Evolutionary conservation across 2,797 vertebrate species (phyloP), one percentile per base, ranked within the genome.

Genomic region (Corythornis leucogaster): DNA sequence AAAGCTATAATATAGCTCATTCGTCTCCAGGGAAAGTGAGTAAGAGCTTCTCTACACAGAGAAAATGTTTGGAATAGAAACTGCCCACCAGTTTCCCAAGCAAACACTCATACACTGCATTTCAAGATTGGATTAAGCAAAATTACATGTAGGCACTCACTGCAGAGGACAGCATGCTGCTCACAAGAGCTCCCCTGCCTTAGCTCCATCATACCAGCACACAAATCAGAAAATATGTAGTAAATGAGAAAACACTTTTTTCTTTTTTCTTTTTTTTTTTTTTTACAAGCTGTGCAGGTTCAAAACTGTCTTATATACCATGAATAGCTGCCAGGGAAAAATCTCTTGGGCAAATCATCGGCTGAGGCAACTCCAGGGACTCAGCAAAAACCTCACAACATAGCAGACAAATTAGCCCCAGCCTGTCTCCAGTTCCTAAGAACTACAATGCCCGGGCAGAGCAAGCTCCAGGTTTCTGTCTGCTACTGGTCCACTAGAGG

Each of bases 401-500:
- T 1, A 74, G 28, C 61, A 79, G 55, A 59, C 18, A 67, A 46
- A 77, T 43, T 61, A 15, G 33, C 24, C 61, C 38, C 57, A 84
- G 69, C 14, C 75, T 31, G 46, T 43, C 62, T 78, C 33, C 42
- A 18, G 3, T 43, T 77, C 43, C 14, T 21, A 33, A 73, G 18
- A 91, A 48, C 63, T 76, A 22, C 48, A 79, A 16, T 10, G 9
- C 25, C 58, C 48, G 20, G 20, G 22, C 3, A 6, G 87, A 83
- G 28, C 8, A 2, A 4, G 5, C 48, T 73, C 55, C 67, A 67
- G 14, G n/a, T 63, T 86, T 78, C 70, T 83, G 51, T 69, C 66
- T 94, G 38, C 79, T 28, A 22, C 63, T 67, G 82, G 48, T 73
- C 80, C 92, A 87, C 85, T 76, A 92, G 82, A 95, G 93, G 85